phyloP scores from a whole-genome alignment of 1,140 invertebrate species.

The Sinonovacula constricta region DNA sequence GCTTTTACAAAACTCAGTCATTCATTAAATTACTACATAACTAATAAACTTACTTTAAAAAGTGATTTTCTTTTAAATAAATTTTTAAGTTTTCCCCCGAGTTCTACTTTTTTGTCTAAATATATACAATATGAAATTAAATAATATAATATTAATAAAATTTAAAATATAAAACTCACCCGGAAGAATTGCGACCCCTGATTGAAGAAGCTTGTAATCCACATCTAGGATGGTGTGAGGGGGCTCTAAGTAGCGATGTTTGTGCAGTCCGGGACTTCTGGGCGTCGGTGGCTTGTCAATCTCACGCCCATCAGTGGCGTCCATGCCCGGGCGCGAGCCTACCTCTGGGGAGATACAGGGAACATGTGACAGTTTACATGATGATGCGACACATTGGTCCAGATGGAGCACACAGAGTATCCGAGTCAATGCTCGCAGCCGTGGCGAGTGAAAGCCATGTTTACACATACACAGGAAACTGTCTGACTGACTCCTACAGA shows the following conservation, averaged over 20 bases:
- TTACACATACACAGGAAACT: constrained; percentile 41
- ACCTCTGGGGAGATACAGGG: constrained; percentile 25
- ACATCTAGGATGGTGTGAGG: constrained; percentile 91
- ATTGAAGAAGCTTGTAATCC: constrained; percentile 85
- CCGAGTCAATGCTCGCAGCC: constrained; percentile 19
- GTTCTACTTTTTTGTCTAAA: too few relatives aligned
- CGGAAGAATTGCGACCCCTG: constrained; percentile 65
- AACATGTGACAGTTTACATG: constrained; percentile 7
- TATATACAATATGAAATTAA: too few relatives aligned
- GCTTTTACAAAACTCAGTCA: too few relatives aligned
- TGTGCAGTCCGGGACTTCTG: constrained; percentile 6
- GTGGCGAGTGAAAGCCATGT: not conserved
- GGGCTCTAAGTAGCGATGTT: constrained; percentile 80
- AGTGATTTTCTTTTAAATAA: too few relatives aligned
- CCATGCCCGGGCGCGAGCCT: constrained; percentile 10
- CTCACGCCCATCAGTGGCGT: constrained; percentile 22
- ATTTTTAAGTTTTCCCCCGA: too few relatives aligned
- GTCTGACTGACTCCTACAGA: constrained; percentile 32
- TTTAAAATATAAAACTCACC: constrained; percentile 48
- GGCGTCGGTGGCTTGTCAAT: constrained; percentile 28
- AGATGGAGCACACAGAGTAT: constrained; percentile 36
- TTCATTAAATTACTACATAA: too few relatives aligned
- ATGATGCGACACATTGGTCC: constrained; percentile 32
- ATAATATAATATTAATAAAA: too few relatives aligned
- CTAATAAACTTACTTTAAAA: too few relatives aligned